phyloP scores from a whole-genome alignment of 2,113 vertebrate species.

The Oreamnos americanus region DNA sequence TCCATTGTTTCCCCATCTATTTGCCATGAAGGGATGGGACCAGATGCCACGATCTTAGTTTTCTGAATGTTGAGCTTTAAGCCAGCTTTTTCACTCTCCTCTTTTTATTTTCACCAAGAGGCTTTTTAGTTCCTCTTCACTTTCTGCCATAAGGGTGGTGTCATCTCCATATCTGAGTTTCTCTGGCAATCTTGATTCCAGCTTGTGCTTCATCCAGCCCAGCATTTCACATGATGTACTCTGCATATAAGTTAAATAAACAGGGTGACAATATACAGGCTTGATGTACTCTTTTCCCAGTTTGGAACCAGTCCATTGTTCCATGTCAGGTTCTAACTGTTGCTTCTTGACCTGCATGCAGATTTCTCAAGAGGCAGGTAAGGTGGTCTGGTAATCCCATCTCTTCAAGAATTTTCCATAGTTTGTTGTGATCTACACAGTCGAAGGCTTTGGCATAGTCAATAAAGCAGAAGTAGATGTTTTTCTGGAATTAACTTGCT shows the following conservation, averaged over 20 bases:
- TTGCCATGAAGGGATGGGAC: not conserved
- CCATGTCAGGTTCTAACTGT: not conserved
- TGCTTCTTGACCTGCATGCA: not conserved
- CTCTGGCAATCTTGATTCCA: not conserved
- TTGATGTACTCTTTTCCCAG: not conserved
- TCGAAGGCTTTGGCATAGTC: not conserved
- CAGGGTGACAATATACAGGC: not conserved
- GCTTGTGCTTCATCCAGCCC: not conserved
- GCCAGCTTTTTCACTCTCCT: not conserved
- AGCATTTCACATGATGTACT: not conserved
- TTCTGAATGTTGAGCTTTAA: not conserved
- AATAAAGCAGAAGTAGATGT: not conserved
- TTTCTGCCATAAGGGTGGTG: not conserved
- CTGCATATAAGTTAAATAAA: not conserved
- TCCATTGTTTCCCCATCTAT: not conserved
- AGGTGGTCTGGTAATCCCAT: not conserved
- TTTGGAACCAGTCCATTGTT: not conserved
- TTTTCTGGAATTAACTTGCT: not conserved
- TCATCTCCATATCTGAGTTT: not conserved
- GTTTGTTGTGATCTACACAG: not conserved
- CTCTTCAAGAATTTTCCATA: not conserved
- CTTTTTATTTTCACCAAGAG: not conserved
- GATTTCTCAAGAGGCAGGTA: not conserved
- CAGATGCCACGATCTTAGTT: not conserved
- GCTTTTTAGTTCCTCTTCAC: not conserved